phyloP scores from a whole-genome alignment of 1,140 invertebrate genomes.

The Chionoecetes opilio region DNA sequence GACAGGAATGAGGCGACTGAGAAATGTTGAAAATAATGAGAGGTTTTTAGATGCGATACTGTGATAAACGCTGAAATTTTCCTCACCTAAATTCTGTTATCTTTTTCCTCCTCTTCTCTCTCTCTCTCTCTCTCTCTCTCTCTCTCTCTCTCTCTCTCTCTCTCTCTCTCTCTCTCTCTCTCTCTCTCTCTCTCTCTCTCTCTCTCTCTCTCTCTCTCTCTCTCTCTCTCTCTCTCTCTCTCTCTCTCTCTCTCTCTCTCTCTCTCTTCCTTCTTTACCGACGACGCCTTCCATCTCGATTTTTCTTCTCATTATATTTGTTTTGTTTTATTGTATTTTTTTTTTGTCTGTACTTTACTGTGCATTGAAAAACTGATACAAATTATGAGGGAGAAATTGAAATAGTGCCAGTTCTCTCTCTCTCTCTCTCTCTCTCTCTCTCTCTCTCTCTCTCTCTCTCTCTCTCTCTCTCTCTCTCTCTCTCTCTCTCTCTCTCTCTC shows the following conservation, averaged over 20 bases:
- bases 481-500: not conserved
- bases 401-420: too few species aligned
- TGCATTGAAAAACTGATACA: too few species aligned
- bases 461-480: not conserved
- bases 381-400: too few species aligned
- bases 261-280: too few species aligned
- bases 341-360: too few species aligned
- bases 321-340: too few species aligned
- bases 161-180: conserved; percentile 34
- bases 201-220: not conserved
- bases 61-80: not conserved
- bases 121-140: conserved; percentile 22
- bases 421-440: too few species aligned
- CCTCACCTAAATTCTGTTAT: not conserved
- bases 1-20: not conserved
- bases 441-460: conserved; percentile 10
- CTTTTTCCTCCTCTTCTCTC: conserved; percentile 31
- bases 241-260: too few species aligned
- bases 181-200: not conserved
- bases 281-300: too few species aligned
- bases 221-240: too few species aligned
- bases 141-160: conserved; percentile 5
- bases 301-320: too few species aligned
- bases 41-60: not conserved
- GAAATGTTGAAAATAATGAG: conserved; percentile 30